Conservation (phyloP, 2,113 vertebrate species). For the Protomyctophum bolini region DNA sequence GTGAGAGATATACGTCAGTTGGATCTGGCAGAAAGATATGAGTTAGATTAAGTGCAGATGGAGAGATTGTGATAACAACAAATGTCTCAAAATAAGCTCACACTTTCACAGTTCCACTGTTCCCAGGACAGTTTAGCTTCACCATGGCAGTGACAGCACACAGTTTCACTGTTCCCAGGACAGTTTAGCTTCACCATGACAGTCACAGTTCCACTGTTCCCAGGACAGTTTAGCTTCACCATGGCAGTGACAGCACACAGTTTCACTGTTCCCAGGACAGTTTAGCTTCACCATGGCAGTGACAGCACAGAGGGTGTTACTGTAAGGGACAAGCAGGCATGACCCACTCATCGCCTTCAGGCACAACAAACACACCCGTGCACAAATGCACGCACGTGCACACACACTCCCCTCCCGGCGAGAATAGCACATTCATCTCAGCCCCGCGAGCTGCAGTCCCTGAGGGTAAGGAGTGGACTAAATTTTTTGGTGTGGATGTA, state of each 20-base stretch:
- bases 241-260: conserved; percentile 8
- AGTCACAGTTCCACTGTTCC: not conserved
- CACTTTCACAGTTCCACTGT: not conserved
- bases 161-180: not conserved
- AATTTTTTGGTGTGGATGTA: too few species aligned
- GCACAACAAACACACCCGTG: not conserved
- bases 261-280: not conserved
- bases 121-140: not conserved
- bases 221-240: not conserved
- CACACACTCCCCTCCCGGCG: too few species aligned
- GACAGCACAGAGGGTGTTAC: not conserved
- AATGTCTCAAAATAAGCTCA: conserved; percentile 20
- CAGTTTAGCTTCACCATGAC: not conserved
- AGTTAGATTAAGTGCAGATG: too few species aligned
- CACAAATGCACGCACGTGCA: too few species aligned
- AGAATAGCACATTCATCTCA: too few species aligned
- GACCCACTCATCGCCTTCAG: not conserved
- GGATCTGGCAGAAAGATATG: too few species aligned
- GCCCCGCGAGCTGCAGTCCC: too few species aligned
- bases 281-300: not conserved
- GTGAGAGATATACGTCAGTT: not conserved
- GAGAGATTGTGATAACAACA: conserved; percentile 8
- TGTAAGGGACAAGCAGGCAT: not conserved
- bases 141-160: not conserved
- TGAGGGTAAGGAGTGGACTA: too few species aligned